Evolutionary conservation across 2,888 invertebrate species (phyloP), one percentile per base, ranked within the genome.

Genomic region (Laothoe populi): DNA sequence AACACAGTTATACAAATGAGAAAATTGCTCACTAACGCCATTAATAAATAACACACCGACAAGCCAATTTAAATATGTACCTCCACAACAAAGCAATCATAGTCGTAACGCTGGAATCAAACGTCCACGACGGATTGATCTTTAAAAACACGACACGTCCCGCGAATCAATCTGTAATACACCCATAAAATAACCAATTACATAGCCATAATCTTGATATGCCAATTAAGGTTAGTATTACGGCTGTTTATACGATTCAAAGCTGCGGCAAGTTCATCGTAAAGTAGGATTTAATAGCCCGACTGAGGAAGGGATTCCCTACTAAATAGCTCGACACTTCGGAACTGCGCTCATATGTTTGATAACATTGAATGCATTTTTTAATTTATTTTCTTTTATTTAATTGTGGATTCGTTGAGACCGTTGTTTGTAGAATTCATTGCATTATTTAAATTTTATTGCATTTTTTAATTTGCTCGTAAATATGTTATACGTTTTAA

Each of bases 161-260:
- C n/a, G 23, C 40, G 70, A 74, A 75, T 77, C 76, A 76, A 73
- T 78, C 75, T 79, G 69, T 68, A 73, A 73, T 76, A 77, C 71
- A 70, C 69, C 74, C 78, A 78, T 83, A 83, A 83, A 84, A 83
- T 80, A 79, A 77, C 73, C 79, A 80, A 84, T 86, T 84, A 87
- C 79, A 77, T 64, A 71, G 73, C 75, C 76, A 83, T 89, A 87
- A 90, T 89, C 87, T 89, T 85, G 87, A 90, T 89, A 86, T 78
- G 79, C 83, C 90, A 90, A 90, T 91, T 90, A 90, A 84, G 85
- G 85, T 86, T 82, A 84, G 83, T 84, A 78, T 85, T 81, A 85
- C 86, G 83, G 83, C 80, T 84, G 82, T 79, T 80, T 86, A 84
- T 88, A 82, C 81, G 86, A 74, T 82, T 78, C 79, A 71, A 70